Conservation (phyloP, 2,113 vertebrate species). For the Syngnathus floridae region DNA sequence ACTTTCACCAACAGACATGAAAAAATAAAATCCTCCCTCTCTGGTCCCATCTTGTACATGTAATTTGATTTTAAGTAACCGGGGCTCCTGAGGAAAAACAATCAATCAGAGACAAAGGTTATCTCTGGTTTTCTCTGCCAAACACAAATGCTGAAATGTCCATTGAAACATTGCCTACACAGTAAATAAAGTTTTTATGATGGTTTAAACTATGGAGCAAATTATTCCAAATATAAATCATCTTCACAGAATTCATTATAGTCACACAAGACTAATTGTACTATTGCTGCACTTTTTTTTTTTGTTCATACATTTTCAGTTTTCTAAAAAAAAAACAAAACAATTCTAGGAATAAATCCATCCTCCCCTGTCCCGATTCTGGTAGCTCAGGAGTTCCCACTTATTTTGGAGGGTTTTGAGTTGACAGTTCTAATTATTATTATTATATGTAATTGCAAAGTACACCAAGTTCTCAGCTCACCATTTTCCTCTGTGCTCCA, state of each 20-base stretch:
- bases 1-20: neutral
- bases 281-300: neutral
- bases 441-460: conserved; percentile 21
- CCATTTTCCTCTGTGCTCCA: conserved; percentile 15
- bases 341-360: neutral
- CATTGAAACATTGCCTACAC: neutral
- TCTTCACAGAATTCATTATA: neutral
- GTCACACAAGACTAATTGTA: neutral
- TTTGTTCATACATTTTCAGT: neutral
- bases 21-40: too few relatives aligned
- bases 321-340: neutral
- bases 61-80: too few relatives aligned
- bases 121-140: too few relatives aligned
- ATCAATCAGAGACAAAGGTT: too few relatives aligned
- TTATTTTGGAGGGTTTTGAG: conserved; percentile 40
- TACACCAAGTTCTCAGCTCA: conserved; percentile 21
- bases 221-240: neutral
- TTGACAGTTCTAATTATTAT: conserved; percentile 57
- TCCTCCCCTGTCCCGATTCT: conserved; percentile 11
- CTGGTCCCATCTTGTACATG: too few relatives aligned
- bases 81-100: too few relatives aligned
- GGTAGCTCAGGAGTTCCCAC: conserved; percentile 50
- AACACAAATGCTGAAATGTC: neutral
- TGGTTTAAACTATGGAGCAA: neutral
- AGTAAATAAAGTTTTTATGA: neutral